Evolutionary conservation across 2,113 vertebrate genomes (phyloP).

Genomic region (Shinisaurus crocodilurus): DNA sequence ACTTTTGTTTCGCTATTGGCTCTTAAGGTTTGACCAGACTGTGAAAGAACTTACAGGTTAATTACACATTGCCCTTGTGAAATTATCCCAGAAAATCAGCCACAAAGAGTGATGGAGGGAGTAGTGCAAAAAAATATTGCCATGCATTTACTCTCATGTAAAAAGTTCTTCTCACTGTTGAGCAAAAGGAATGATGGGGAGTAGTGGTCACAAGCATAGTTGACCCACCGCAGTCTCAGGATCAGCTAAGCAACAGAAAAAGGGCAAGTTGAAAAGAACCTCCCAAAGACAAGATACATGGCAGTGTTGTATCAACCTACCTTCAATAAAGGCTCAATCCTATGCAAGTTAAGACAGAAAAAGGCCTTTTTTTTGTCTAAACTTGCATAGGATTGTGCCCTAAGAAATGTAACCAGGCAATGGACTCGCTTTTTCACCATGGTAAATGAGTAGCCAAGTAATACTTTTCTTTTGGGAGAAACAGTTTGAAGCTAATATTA

Average conservation of each 20-base stretch:
- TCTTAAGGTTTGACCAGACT: constrained; percentile 26
- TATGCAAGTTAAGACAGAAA: too few relatives aligned
- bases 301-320: constrained; percentile 23
- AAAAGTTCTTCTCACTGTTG: constrained; percentile 26
- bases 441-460: not conserved
- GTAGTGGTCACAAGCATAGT: not conserved
- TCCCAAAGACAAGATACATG: not conserved
- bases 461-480: not conserved
- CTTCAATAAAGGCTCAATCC: too few relatives aligned
- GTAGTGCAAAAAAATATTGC: not conserved
- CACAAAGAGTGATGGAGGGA: not conserved
- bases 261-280: constrained; percentile 5
- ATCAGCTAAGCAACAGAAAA: not conserved
- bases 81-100: constrained; percentile 12
- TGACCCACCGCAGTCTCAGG: not conserved
- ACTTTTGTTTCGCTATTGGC: not conserved
- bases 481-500: constrained; percentile 21
- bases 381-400: too few relatives aligned
- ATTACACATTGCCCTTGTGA: not conserved
- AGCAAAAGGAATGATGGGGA: not conserved
- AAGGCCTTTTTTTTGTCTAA: too few relatives aligned
- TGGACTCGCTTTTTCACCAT: not conserved
- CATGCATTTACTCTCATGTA: not conserved
- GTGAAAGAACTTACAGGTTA: not conserved
- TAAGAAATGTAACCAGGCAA: not conserved